These are phyloP conservation scores for Sisor rabdophorus DNA, from an alignment of 2,113 vertebrate genomes.

Conservation along the genomic window DNA sequence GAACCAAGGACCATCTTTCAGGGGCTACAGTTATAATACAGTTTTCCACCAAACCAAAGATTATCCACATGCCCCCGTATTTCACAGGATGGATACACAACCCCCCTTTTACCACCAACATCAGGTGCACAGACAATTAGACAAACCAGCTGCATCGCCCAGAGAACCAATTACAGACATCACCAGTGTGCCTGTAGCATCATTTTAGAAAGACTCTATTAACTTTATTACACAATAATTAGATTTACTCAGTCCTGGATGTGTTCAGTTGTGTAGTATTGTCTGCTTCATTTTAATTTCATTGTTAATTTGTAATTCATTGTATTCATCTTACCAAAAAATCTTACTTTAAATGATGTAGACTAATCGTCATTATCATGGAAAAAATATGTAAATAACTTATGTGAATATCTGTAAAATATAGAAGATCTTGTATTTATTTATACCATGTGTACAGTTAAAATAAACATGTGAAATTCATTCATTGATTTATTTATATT, in stretches of 20 bases:
- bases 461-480: constrained; percentile 11
- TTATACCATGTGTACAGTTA: constrained; percentile 4
- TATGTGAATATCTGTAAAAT: constrained; percentile 18
- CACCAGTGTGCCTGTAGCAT: neutral
- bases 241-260: no score
- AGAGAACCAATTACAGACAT: constrained; percentile 14
- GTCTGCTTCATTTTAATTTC: neutral
- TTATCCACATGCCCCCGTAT: constrained; percentile 24
- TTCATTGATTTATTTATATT: neutral
- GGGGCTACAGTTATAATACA: constrained; percentile 29
- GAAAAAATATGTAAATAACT: constrained; percentile 14
- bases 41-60: constrained; percentile 11
- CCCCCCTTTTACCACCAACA: constrained; percentile 26
- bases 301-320: neutral
- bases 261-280: no score
- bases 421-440: constrained; percentile 32
- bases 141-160: neutral
- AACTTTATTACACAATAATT: neutral
- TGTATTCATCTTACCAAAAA: neutral
- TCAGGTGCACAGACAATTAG: neutral
- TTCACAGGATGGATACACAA: constrained; percentile 29
- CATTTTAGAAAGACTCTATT: constrained; percentile 2
- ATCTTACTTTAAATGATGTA: neutral
- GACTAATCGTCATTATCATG: neutral
- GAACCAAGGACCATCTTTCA: constrained; percentile 1